Evolutionary conservation across 2,888 invertebrate genomes (phyloP).

Genomic region (Nomada flava): DNA sequence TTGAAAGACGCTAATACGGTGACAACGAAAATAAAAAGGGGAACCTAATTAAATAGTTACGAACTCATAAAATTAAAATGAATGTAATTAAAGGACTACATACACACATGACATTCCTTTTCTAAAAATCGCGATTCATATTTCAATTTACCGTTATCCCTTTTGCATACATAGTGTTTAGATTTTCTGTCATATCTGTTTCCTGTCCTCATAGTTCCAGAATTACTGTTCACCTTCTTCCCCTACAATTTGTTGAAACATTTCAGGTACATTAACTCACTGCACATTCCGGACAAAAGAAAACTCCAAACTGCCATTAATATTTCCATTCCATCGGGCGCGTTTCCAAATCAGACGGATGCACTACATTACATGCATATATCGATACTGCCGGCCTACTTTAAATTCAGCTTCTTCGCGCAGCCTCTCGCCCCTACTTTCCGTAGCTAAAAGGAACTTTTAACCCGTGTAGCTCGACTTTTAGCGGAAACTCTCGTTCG

Average conservation of each 20-base stretch:
- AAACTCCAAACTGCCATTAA: not conserved
- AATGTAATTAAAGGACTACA: too few relatives aligned
- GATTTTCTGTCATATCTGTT: too few relatives aligned
- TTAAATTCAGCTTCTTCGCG: constrained; percentile 44
- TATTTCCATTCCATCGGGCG: constrained; percentile 9
- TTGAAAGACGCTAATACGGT: too few relatives aligned
- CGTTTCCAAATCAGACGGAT: constrained; percentile 31
- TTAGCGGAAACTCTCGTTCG: constrained; percentile 50
- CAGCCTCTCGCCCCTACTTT: not conserved
- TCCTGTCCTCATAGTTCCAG: not conserved
- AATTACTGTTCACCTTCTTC: not conserved
- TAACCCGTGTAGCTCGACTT: constrained; percentile 40
- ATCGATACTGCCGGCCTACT: constrained; percentile 21
- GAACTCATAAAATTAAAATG: too few relatives aligned
- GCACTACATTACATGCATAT: not conserved
- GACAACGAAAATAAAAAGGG: too few relatives aligned
- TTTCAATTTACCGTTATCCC: too few relatives aligned
- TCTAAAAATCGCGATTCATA: too few relatives aligned
- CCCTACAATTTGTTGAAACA: not conserved
- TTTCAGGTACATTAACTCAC: not conserved
- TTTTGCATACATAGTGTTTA: too few relatives aligned
- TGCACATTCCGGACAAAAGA: not conserved
- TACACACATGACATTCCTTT: too few relatives aligned
- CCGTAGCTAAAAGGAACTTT: constrained; percentile 46
- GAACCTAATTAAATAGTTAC: too few relatives aligned